These are phyloP conservation scores for Oikopleura vanhoeffeni DNA, from an alignment of 23 tunicate species.

Conservation along the genomic window DNA sequence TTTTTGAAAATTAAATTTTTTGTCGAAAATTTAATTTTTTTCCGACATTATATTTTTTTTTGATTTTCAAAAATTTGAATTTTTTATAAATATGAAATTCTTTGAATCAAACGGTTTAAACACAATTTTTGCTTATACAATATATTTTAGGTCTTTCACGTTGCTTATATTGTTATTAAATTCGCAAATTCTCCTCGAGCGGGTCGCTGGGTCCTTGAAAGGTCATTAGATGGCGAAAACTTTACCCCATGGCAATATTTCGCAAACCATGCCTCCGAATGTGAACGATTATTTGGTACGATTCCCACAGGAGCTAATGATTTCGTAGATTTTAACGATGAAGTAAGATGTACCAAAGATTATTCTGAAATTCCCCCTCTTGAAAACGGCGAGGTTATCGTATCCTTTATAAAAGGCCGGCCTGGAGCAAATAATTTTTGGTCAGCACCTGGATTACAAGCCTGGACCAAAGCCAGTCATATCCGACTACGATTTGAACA, in stretches of 20 bases:
- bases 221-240: slow-evolving; percentile 70
- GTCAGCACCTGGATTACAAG: slow-evolving; percentile 56
- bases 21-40: no score
- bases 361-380: slow-evolving; percentile 75
- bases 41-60: no score
- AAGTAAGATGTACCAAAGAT: slow-evolving; percentile 66
- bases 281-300: slow-evolving; percentile 73
- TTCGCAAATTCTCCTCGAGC: slow-evolving; percentile 99
- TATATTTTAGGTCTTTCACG: slow-evolving; percentile 70
- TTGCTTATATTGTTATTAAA: slow-evolving; percentile 71
- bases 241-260: slow-evolving; percentile 97
- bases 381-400: slow-evolving; percentile 94
- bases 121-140: no score
- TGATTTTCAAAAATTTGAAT: no score
- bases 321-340: slow-evolving; percentile 28
- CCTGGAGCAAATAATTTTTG: slow-evolving; percentile 82
- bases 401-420: slow-evolving; percentile 71
- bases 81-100: no score
- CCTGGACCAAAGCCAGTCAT: slow-evolving; percentile 92
- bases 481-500: slow-evolving; percentile 53
- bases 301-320: slow-evolving; percentile 13
- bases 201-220: slow-evolving; percentile 95
- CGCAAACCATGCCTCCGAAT: slow-evolving; percentile 82
- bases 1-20: no score
- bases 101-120: no score